These are phyloP conservation scores for Metallyticus violacea DNA, from an alignment of 2,888 invertebrate genomes.

Conservation along the genomic window DNA sequence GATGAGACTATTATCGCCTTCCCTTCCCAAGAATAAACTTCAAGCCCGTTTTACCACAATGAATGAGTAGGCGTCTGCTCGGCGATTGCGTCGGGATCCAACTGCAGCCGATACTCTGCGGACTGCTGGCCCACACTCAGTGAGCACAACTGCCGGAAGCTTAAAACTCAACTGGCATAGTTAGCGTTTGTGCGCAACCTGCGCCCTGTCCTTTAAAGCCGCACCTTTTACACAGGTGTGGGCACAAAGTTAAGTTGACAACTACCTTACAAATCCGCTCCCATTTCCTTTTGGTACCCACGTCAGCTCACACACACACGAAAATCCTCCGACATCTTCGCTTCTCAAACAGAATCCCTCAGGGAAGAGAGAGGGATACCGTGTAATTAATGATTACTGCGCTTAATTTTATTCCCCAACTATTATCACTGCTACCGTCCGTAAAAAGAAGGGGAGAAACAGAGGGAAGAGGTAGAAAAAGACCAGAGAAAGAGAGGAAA, in stretches of 20 bases:
- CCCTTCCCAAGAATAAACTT: no score
- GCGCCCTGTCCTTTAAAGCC: no score
- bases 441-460: not conserved
- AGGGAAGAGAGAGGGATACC: not conserved
- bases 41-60: no score
- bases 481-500: not conserved
- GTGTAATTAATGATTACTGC: constrained; percentile 35
- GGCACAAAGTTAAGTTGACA: not conserved
- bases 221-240: no score
- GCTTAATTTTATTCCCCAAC: constrained; percentile 35
- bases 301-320: not conserved
- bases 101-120: no score
- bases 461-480: not conserved
- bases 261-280: not conserved
- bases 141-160: no score
- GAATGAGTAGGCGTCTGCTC: no score
- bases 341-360: not conserved
- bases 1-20: no score
- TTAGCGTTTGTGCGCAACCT: no score
- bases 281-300: not conserved
- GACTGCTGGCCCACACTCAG: no score
- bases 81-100: no score
- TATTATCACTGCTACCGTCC: constrained; percentile 31
- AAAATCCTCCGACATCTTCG: not conserved
- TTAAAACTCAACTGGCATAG: no score